phyloP scores from a whole-genome alignment of 37 sponge, comb jelly and placozoan genomes.

The Beroe forskalii region DNA sequence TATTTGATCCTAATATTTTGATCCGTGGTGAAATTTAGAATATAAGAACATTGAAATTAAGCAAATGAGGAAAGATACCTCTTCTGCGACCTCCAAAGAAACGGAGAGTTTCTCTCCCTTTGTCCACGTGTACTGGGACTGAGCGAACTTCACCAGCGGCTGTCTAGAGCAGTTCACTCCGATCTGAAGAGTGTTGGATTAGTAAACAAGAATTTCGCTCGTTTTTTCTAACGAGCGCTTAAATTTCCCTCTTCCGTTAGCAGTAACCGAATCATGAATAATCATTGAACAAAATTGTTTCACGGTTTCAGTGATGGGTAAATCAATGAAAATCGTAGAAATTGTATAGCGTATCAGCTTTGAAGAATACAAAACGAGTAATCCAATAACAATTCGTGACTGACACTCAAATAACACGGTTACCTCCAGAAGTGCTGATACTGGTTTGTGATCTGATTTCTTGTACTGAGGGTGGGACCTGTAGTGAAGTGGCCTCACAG shows the following conservation, averaged over 20 bases:
- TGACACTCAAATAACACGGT: no score
- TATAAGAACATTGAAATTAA: no score
- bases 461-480: not conserved
- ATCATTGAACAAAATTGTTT: not conserved
- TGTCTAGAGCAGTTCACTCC: not conserved
- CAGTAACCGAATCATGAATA: not conserved
- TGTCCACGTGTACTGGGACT: not conserved
- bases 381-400: not conserved
- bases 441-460: constrained; percentile 38
- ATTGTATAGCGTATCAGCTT: not conserved
- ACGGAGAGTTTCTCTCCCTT: constrained; percentile 4
- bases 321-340: no score
- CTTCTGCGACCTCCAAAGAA: not conserved
- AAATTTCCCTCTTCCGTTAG: no score
- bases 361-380: not conserved
- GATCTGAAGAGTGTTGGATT: no score
- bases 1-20: no score
- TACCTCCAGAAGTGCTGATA: constrained; percentile 16
- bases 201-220: no score
- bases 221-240: no score
- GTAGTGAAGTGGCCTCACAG: not conserved
- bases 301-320: not conserved
- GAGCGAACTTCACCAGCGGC: not conserved
- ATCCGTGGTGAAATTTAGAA: no score
- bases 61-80: no score